phyloP scores from a whole-genome alignment of 1,140 invertebrate genomes.

The Apolygus lucorum region DNA sequence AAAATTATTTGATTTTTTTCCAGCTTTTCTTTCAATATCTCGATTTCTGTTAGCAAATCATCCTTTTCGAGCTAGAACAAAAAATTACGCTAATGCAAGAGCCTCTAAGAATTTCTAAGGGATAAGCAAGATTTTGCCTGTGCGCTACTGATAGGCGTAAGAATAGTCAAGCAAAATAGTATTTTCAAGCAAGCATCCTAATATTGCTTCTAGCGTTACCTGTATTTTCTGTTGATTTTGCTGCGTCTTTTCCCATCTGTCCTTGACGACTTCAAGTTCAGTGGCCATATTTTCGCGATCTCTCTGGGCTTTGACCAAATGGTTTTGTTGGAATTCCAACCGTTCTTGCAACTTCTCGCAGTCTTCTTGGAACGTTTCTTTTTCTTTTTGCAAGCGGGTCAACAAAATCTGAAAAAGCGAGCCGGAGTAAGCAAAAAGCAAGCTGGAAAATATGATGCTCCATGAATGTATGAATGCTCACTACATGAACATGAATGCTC shows the following conservation, averaged over 20 bases:
- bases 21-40: conserved; percentile 79
- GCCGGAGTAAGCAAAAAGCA: neutral
- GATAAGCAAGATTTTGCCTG: neutral
- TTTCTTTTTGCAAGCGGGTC: conserved; percentile 75
- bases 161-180: neutral
- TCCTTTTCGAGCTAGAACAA: conserved; percentile 68
- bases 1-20: conserved; percentile 73
- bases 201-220: conserved; percentile 39
- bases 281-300: conserved; percentile 74
- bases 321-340: conserved; percentile 65
- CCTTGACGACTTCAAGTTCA: conserved; percentile 76
- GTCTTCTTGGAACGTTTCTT: conserved; percentile 70
- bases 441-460: neutral
- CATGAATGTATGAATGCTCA: neutral
- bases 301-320: conserved; percentile 70
- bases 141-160: neutral
- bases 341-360: conserved; percentile 70
- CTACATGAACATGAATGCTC: neutral
- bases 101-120: neutral
- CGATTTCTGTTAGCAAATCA: conserved; percentile 71
- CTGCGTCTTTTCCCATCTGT: conserved; percentile 79
- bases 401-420: conserved; percentile 48
- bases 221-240: conserved; percentile 72
- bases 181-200: neutral
- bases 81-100: conserved; percentile 20